Evolutionary conservation across 2,888 invertebrate species (phyloP).

Genomic region (Volucella inflata): DNA sequence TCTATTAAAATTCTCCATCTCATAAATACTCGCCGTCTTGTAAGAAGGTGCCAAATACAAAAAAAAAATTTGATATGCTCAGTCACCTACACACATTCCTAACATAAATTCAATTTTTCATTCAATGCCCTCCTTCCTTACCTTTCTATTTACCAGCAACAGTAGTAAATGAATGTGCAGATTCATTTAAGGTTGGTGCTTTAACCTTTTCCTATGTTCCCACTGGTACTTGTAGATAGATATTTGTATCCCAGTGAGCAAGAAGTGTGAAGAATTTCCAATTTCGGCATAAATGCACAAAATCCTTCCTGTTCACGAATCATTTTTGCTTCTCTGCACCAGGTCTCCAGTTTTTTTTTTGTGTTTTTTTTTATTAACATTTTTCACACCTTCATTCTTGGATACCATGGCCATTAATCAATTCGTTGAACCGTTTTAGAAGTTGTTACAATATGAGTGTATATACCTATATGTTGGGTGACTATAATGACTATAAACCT

Average conservation of each 20-base stretch:
- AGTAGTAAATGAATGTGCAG: conserved; percentile 24
- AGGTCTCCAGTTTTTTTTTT: conserved; percentile 15
- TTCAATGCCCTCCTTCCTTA: not conserved
- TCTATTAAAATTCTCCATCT: conserved; percentile 12
- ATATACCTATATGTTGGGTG: conserved; percentile 42
- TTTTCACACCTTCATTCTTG: conserved; percentile 70
- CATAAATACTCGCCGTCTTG: not conserved
- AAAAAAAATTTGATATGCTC: conserved; percentile 12
- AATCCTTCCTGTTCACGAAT: conserved; percentile 69
- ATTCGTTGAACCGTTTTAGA: conserved; percentile 61
- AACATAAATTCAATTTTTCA: conserved; percentile 71
- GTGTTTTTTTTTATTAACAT: conserved; percentile 39
- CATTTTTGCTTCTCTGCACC: conserved; percentile 3
- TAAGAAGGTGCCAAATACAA: too few relatives aligned
- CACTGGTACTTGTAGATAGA: not conserved
- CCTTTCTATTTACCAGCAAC: not conserved
- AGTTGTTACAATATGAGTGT: too few relatives aligned
- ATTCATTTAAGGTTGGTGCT: conserved; percentile 24
- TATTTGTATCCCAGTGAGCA: not conserved
- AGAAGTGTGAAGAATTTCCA: conserved; percentile 47
- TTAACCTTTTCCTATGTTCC: conserved; percentile 35
- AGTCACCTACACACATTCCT: conserved; percentile 44
- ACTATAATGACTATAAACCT: conserved; percentile 69
- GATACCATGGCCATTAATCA: conserved; percentile 66
- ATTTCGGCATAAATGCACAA: conserved; percentile 64